Conservation (phyloP, 2,888 invertebrate genomes). For the Drosophila mercatorum region DNA sequence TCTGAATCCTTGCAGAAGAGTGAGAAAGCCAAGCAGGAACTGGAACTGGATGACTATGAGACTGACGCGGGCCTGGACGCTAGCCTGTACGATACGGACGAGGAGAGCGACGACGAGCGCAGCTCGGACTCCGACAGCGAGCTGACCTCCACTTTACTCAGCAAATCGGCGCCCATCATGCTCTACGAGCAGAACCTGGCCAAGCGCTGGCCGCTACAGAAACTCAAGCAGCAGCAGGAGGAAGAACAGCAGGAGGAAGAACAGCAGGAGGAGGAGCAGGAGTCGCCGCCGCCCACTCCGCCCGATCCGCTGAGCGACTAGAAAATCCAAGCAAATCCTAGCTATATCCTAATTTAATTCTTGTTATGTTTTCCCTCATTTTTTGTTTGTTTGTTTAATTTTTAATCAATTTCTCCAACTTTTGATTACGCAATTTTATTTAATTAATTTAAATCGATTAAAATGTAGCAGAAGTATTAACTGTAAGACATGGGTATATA, state of each 20-base stretch:
- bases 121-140: conserved; percentile 43
- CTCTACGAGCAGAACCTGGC: conserved; percentile 48
- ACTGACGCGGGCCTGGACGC: conserved; percentile 56
- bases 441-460: conserved; percentile 34
- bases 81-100: conserved; percentile 44
- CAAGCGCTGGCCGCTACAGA: conserved; percentile 46
- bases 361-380: conserved; percentile 12
- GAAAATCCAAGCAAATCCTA: no score
- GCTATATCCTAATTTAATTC: background rate
- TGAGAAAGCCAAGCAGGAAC: background rate
- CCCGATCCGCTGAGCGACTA: background rate
- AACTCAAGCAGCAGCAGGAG: background rate
- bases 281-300: background rate
- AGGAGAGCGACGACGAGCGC: conserved; percentile 63
- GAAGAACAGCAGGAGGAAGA: no score
- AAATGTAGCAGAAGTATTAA: conserved; percentile 64
- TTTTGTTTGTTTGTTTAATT: conserved; percentile 10
- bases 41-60: conserved; percentile 43
- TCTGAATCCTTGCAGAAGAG: background rate
- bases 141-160: conserved; percentile 20
- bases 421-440: conserved; percentile 22
- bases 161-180: conserved; percentile 34
- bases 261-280: background rate
- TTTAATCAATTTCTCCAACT: background rate
- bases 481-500: conserved; percentile 18